phyloP scores from a whole-genome alignment of 1,140 invertebrate species.

The Sarcophaga bullata region DNA sequence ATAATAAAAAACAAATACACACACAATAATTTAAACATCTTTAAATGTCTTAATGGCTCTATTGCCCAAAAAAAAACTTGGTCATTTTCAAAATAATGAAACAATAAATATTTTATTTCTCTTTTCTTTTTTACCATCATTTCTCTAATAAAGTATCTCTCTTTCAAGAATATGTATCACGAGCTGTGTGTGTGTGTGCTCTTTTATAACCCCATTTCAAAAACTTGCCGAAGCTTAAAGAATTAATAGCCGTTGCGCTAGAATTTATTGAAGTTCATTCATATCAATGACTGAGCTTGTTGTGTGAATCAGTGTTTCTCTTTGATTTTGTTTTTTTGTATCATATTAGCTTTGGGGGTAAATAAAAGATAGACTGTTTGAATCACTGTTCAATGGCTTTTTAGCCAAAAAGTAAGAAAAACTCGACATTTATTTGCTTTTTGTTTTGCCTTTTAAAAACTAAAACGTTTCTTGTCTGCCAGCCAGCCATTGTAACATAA shows the following conservation, averaged over 20 bases:
- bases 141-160: no score
- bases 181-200: neutral
- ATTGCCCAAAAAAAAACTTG: no score
- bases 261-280: slow-evolving; percentile 55
- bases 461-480: neutral
- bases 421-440: neutral
- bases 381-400: no score
- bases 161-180: no score
- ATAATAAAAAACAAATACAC: slow-evolving; percentile 11
- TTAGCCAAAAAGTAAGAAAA: neutral
- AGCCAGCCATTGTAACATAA: neutral
- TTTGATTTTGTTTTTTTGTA: no score
- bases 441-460: neutral
- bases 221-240: slow-evolving; percentile 48
- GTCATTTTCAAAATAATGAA: neutral
- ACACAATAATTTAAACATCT: neutral
- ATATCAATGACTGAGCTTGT: neutral
- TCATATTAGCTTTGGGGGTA: no score
- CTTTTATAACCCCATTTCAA: slow-evolving; percentile 42
- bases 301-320: neutral
- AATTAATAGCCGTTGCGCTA: slow-evolving; percentile 56
- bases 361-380: no score
- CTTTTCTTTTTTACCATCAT: no score
- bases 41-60: neutral
- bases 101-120: slow-evolving; percentile 3